Base-by-base conservation (phyloP, 2,888 invertebrate genomes). In the Hymenopus coronatus region DNA sequence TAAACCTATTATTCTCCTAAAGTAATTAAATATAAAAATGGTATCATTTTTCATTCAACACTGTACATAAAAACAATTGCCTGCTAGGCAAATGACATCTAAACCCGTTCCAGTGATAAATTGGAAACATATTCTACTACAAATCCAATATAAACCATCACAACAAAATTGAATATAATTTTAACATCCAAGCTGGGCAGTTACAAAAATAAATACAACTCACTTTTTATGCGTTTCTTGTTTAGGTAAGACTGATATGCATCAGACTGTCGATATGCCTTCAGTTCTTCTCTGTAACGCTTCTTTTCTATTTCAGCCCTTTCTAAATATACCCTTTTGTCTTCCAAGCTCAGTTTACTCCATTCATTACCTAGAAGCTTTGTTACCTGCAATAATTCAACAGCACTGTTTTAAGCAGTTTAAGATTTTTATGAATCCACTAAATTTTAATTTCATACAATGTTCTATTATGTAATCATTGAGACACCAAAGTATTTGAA, bases 241-340 rank as follows among this genome's bases (percentile, higher is more conserved):
- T 94, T 93, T 85, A 95, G 92, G 91, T 94, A 94, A 33, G 94
- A 93, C 91, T 94, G 94, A 91, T 95, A 95, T 28, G 94, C 94
- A 88, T 94, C 94, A 1, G 95, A 94, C 91, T 95, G 94, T 90
- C 94, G 92, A 91, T 95, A 95, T 84, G 93, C 93, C 91, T 94
- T 94, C 90, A 95, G 92, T 91, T 95, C 95, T 90, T 94, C 94
- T 87, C 94, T 92, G 92, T 95, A 95, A 54, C 94, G 92, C 91
- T 94, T 93, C 91, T 95, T 95, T 91, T 95, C 95, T 90, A 94
- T 94, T 90, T 95, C 95, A 25, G 95, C 95, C 90, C 93, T 93
- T 85, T 93, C 94, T 89, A 95, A 92, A 92, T 95, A 95, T 82
- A 94, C 94, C 92, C 94, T 93, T 92, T 95, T 95, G 90, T 94